Percentiles rank a stretch among this genome's conserved stretches.
These are phyloP conservation scores for cattle (Bos taurus) DNA, from an alignment of 2,113 vertebrate genomes.

Conservation along the genomic window DNA sequence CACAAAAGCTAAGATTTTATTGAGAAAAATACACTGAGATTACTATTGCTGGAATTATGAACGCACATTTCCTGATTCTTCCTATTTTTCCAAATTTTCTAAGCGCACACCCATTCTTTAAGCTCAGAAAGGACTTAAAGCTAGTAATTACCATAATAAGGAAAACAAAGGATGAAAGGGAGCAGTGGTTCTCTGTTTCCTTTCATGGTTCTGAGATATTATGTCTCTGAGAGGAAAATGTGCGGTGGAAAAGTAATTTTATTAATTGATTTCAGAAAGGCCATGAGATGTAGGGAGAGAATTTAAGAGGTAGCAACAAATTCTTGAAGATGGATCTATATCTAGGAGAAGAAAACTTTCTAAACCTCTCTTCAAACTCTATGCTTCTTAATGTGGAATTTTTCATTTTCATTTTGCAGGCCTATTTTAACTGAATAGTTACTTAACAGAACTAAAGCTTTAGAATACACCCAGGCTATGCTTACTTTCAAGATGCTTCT, in stretches of 20 bases:
- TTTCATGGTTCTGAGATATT: background rate
- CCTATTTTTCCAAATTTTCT: background rate
- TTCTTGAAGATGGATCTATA: background rate
- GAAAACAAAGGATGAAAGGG: background rate
- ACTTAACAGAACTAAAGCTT: background rate
- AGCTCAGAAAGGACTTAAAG: background rate
- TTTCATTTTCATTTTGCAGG: background rate
- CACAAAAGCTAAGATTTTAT: background rate
- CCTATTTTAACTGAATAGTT: background rate
- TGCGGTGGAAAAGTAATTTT: background rate
- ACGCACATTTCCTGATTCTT: background rate
- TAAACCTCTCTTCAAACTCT: background rate
- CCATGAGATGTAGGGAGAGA: background rate
- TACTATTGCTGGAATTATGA: background rate
- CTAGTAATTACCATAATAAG: background rate
- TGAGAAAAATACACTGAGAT: constrained; percentile 1
- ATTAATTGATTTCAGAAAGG: background rate
- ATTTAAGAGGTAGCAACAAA: background rate
- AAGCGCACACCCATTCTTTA: background rate
- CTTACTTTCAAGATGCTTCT: background rate
- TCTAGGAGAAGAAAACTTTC: background rate
- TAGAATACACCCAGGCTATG: background rate
- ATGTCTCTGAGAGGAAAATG: background rate
- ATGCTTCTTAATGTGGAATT: background rate
- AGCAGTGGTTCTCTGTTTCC: background rate